These are phyloP conservation scores for Syngnathus scovelli DNA, from an alignment of 2,113 vertebrate species.

Conservation along the genomic window DNA sequence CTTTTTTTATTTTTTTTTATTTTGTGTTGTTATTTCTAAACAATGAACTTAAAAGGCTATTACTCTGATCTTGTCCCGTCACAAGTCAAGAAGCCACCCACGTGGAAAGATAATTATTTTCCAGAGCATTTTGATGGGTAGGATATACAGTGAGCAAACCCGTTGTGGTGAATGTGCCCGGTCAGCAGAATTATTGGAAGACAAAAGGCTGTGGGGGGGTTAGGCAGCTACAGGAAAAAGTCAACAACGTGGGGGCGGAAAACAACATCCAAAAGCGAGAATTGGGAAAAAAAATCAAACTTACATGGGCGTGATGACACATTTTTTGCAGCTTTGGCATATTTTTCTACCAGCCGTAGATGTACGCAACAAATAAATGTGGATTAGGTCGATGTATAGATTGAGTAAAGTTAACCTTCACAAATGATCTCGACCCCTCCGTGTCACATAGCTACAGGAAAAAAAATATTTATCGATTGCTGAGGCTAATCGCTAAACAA, in stretches of 20 bases:
- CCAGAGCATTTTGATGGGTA: not conserved
- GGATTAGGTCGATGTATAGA: too few species aligned
- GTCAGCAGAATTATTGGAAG: slow-evolving; percentile 24
- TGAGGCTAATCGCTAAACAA: not conserved
- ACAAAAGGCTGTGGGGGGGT: slow-evolving; percentile 7
- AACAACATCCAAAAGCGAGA: slow-evolving; percentile 14
- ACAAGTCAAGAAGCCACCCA: slow-evolving; percentile 19
- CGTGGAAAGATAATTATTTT: slow-evolving; percentile 30
- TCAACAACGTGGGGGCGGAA: slow-evolving; percentile 5
- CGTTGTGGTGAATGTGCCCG: slow-evolving; percentile 31
- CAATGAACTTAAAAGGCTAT: slow-evolving; percentile 40
- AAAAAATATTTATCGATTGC: too few species aligned
- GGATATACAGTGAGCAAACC: slow-evolving; percentile 7
- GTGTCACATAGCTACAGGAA: too few species aligned
- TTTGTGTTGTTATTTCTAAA: slow-evolving; percentile 20
- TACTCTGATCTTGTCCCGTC: slow-evolving; percentile 22
- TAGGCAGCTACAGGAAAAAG: slow-evolving; percentile 15
- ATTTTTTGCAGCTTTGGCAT: slow-evolving; percentile 25
- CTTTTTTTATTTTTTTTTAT: slow-evolving; percentile 11
- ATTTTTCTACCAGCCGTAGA: not conserved
- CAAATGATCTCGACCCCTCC: too few species aligned
- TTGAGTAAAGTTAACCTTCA: too few species aligned
- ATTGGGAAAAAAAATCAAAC: slow-evolving; percentile 13
- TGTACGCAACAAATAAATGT: not conserved
- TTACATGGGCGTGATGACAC: not conserved